These are phyloP conservation scores for Albula goreensis DNA, from an alignment of 2,113 vertebrate genomes.

Conservation along the genomic window DNA sequence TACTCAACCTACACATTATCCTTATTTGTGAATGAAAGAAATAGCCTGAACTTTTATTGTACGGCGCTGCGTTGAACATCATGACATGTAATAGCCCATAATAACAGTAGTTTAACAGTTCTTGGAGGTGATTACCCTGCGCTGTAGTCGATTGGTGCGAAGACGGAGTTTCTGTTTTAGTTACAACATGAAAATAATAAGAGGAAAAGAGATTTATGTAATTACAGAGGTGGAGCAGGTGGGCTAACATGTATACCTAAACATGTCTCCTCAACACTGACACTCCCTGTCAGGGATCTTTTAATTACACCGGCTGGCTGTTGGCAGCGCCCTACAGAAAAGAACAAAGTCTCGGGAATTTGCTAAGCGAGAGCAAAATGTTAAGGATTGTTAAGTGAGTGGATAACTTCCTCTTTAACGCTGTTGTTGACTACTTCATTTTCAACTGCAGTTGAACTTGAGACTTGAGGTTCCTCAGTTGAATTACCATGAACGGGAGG, in stretches of 20 bases:
- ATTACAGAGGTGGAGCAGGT: constrained; percentile 1
- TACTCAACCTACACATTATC: neutral
- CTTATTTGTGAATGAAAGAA: constrained; percentile 9
- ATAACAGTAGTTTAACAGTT: neutral
- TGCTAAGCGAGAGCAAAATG: constrained; percentile 17
- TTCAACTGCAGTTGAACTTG: neutral
- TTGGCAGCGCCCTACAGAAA: constrained; percentile 17
- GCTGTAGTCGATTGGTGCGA: too few relatives aligned
- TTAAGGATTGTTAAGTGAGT: constrained; percentile 27
- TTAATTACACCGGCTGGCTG: constrained; percentile 41
- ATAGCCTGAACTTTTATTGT: neutral
- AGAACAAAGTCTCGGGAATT: constrained; percentile 17
- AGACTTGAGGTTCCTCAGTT: constrained; percentile 7
- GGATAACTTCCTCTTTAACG: neutral
- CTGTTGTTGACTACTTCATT: neutral
- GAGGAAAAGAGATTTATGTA: neutral
- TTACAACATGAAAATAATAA: neutral
- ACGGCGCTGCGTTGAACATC: neutral
- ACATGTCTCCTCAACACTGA: constrained; percentile 12
- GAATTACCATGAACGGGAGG: constrained; percentile 18
- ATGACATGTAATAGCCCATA: neutral
- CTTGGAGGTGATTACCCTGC: neutral
- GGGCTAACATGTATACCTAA: constrained; percentile 25
- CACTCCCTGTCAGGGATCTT: constrained; percentile 30
- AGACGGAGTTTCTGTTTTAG: neutral